phyloP scores from a whole-genome alignment of 1,140 invertebrate species.

The Drosophila pallidifrons region DNA sequence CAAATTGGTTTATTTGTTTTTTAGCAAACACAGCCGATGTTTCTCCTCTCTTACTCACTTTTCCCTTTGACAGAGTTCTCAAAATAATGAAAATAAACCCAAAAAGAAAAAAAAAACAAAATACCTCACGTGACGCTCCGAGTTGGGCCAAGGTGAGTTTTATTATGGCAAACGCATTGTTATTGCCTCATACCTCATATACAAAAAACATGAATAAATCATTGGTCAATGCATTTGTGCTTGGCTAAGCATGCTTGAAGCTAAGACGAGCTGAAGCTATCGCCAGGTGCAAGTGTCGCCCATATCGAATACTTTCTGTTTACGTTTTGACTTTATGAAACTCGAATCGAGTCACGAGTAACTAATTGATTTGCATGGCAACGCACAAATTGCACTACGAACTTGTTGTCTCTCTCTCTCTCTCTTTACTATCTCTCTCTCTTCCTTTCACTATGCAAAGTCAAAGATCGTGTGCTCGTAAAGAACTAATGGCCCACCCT shows the following conservation, averaged over 20 bases:
- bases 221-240: conserved; percentile 50
- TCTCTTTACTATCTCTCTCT: background rate
- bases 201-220: conserved; percentile 4
- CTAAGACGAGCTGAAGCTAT: background rate
- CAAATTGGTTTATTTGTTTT: conserved; percentile 17
- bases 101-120: conserved; percentile 20
- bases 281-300: conserved; percentile 57
- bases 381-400: conserved; percentile 61
- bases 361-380: conserved; percentile 77
- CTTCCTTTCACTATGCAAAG: background rate
- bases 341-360: conserved; percentile 19
- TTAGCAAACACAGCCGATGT: conserved; percentile 9
- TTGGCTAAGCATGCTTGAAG: conserved; percentile 38
- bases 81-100: background rate
- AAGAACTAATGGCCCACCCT: conserved; percentile 4
- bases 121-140: conserved; percentile 49
- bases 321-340: conserved; percentile 7
- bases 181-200: conserved; percentile 5
- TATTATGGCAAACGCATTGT: conserved; percentile 44
- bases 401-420: conserved; percentile 1
- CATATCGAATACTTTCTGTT: conserved; percentile 28
- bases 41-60: background rate
- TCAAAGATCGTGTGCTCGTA: conserved; percentile 16
- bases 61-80: background rate
- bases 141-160: conserved; percentile 73